Percentiles rank a stretch among this genome's conserved stretches.
phyloP scores from a whole-genome alignment of 2,797 vertebrate species.

The Pangasius krempfi region DNA sequence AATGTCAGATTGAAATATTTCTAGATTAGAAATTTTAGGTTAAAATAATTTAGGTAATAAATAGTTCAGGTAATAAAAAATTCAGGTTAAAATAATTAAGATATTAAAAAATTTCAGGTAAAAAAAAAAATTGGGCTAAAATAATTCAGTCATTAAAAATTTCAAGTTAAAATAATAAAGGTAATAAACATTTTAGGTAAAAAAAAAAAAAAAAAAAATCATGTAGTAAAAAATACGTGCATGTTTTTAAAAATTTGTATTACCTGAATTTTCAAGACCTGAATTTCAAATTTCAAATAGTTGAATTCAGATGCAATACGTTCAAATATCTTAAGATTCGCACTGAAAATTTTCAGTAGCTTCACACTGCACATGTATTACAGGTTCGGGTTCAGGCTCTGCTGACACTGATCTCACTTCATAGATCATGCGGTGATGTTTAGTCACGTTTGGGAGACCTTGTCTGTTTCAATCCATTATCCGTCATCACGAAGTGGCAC shows the following conservation, averaged over 20 bases:
- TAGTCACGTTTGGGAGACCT: not conserved
- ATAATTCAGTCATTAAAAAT: not conserved
- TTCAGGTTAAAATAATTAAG: not conserved
- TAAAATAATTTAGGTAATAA: not conserved
- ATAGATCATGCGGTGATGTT: not conserved
- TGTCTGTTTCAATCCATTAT: constrained; percentile 23
- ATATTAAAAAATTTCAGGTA: not conserved
- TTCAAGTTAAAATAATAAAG: not conserved
- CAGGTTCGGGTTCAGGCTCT: not conserved
- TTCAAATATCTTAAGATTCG: not conserved
- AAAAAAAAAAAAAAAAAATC: too few relatives aligned
- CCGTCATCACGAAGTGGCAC: not conserved
- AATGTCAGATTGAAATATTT: too few relatives aligned
- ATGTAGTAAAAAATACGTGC: not conserved
- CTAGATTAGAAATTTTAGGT: not conserved
- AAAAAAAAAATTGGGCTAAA: not conserved
- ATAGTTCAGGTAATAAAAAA: not conserved
- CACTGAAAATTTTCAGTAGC: too few relatives aligned
- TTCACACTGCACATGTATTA: not conserved
- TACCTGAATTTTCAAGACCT: not conserved
- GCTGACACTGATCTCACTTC: not conserved
- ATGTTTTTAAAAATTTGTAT: not conserved
- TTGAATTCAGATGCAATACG: not conserved
- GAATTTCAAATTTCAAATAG: not conserved
- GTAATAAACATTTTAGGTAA: not conserved